Conservation (phyloP, 2,888 invertebrate genomes). For the Zelleria hepariella region DNA sequence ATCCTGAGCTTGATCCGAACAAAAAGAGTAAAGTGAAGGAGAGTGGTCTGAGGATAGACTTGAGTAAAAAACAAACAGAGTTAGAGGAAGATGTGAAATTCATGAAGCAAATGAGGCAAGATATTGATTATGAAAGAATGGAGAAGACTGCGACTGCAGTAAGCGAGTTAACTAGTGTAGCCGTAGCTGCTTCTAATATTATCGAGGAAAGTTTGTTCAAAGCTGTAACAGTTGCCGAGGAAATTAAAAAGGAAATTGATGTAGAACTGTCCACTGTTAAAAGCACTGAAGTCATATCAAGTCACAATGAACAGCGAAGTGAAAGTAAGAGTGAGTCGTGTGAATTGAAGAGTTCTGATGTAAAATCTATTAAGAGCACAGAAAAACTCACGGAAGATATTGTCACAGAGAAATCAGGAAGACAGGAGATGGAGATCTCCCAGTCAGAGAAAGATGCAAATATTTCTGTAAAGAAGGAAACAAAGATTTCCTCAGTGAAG, state of each 20-base stretch:
- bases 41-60: slow-evolving; percentile 11
- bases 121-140: not conserved
- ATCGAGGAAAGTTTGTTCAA: slow-evolving; percentile 49
- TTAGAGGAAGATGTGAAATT: slow-evolving; percentile 15
- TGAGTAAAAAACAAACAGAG: slow-evolving; percentile 15
- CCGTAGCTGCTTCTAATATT: slow-evolving; percentile 40
- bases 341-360: slow-evolving; percentile 9
- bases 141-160: not conserved
- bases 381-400: slow-evolving; percentile 19
- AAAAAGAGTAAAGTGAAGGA: slow-evolving; percentile 17
- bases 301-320: no score
- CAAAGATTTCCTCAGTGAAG: slow-evolving; percentile 9
- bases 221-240: slow-evolving; percentile 42
- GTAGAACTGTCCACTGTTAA: slow-evolving; percentile 20
- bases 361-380: slow-evolving; percentile 16
- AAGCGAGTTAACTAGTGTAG: slow-evolving; percentile 13
- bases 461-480: slow-evolving; percentile 16
- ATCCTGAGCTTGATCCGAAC: slow-evolving; percentile 28
- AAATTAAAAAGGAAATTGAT: slow-evolving; percentile 45
- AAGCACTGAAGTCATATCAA: not conserved
- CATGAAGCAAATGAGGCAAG: slow-evolving; percentile 25
- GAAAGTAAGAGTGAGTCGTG: not conserved
- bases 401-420: not conserved
- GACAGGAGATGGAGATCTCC: slow-evolving; percentile 12
- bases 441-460: not conserved